Evolutionary conservation across 2,888 invertebrate species (phyloP).

Genomic region (Coronaproctus castanopsis): DNA sequence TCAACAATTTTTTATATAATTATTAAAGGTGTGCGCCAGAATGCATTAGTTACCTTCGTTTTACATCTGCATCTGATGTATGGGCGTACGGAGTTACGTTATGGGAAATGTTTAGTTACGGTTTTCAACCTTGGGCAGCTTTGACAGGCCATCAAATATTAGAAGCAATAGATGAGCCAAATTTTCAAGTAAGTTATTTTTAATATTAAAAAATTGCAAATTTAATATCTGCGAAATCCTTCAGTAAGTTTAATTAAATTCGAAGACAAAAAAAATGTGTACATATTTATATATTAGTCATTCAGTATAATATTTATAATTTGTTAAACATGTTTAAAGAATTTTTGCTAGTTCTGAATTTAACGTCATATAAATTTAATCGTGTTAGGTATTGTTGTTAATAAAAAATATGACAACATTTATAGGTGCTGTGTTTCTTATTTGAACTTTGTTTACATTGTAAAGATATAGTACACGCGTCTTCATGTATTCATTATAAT

Average conservation of each 20-base stretch:
- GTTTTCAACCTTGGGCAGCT: constrained; percentile 95
- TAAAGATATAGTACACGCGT: too few species aligned
- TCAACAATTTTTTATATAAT: too few species aligned
- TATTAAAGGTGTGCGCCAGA: constrained; percentile 92
- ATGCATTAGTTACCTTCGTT: constrained; percentile 84
- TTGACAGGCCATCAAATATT: constrained; percentile 83
- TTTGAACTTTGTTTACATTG: too few species aligned
- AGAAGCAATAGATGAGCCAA: constrained; percentile 84
- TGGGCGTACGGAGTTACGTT: constrained; percentile 97
- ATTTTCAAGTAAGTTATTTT: constrained; percentile 39
- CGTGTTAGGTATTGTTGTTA: too few species aligned
- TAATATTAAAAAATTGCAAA: not conserved
- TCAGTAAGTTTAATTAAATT: not conserved
- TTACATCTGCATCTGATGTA: constrained; percentile 90
- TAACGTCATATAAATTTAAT: too few species aligned
- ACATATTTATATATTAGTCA: not conserved
- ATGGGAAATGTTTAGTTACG: constrained; percentile 99
- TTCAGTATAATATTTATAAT: too few species aligned
- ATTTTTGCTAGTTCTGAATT: too few species aligned
- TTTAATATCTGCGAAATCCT: not conserved
- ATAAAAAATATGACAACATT: too few species aligned
- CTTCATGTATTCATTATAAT: too few species aligned
- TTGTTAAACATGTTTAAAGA: too few species aligned
- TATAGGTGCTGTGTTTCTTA: too few species aligned
- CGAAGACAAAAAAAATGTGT: too few species aligned